A percentile compares a stretch with the other conserved stretches of the same genome.
These are phyloP conservation scores for Tenualosa ilisha DNA, from an alignment of 2,797 vertebrate genomes.

Conservation along the genomic window DNA sequence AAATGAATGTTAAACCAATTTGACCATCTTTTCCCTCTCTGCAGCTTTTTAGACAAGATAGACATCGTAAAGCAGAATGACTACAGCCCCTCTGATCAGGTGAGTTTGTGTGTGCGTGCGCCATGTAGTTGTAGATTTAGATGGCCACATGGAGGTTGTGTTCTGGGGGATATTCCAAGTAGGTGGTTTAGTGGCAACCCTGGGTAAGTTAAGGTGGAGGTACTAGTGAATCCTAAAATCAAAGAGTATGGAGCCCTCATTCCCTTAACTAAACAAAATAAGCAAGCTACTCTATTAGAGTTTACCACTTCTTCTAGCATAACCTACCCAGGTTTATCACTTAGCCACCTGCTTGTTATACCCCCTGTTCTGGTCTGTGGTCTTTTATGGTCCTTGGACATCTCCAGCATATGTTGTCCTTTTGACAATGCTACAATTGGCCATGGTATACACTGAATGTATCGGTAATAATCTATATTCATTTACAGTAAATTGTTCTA, in stretches of 20 bases:
- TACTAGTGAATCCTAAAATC: no score
- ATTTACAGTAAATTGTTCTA: no score
- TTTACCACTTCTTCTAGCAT: no score
- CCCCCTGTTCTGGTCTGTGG: neutral
- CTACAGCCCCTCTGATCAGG: constrained; percentile 95
- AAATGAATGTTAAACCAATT: neutral
- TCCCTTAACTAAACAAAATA: no score
- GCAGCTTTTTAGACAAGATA: constrained; percentile 76
- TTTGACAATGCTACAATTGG: neutral
- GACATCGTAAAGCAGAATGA: constrained; percentile 92
- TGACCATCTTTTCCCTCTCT: constrained; percentile 19
- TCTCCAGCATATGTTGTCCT: neutral
- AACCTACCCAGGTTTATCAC: no score
- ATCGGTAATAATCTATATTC: neutral
- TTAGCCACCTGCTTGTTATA: no score
- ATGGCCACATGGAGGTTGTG: neutral
- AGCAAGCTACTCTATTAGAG: no score
- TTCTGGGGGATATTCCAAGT: no score
- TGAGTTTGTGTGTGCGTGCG: constrained; percentile 58
- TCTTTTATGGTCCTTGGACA: neutral
- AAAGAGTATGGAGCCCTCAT: no score
- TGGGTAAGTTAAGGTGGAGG: no score
- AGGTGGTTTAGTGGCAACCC: no score
- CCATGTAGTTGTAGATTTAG: neutral
- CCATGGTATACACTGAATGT: neutral